Evolutionary conservation across 2,888 invertebrate genomes (phyloP).

Genomic region (Teleiodes luculella): DNA sequence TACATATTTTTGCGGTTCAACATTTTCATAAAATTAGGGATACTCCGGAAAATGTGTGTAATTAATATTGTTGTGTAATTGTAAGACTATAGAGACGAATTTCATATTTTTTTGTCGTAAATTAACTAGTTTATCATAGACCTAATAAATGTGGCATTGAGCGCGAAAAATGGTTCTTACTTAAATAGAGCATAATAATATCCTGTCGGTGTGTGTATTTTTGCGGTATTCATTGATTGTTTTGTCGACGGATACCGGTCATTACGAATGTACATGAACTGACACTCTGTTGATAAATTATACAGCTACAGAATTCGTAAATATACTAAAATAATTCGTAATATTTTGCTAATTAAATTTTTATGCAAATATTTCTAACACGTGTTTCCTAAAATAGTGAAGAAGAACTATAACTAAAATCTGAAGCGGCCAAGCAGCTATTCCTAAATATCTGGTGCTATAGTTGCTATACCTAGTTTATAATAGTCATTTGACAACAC

Average conservation of each 20-base stretch:
- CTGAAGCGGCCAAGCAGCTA: too few species aligned
- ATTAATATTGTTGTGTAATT: not conserved
- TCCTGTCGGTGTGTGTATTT: conserved; percentile 1
- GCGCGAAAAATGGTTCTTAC: not conserved
- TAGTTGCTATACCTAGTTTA: too few species aligned
- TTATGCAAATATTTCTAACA: too few species aligned
- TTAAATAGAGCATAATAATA: conserved; percentile 1
- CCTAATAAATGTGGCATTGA: not conserved
- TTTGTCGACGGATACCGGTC: conserved; percentile 45
- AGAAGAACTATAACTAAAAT: too few species aligned
- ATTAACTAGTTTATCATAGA: too few species aligned
- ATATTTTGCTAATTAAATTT: too few species aligned
- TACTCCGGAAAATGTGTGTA: not conserved
- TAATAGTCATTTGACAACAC: too few species aligned
- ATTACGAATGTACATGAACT: conserved; percentile 46
- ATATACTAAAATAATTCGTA: too few species aligned
- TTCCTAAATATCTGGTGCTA: too few species aligned
- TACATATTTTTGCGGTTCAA: not conserved
- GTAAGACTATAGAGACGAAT: not conserved
- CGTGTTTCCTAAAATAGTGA: too few species aligned
- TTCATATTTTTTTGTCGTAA: not conserved
- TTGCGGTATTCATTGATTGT: conserved; percentile 5
- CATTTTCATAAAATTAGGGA: not conserved
- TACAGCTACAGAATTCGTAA: not conserved
- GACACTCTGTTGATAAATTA: conserved; percentile 26